Percentiles rank a stretch among this genome's conserved stretches.
Evolutionary conservation across 2,797 vertebrate genomes (phyloP).

Genomic region (Vultur gryphus): DNA sequence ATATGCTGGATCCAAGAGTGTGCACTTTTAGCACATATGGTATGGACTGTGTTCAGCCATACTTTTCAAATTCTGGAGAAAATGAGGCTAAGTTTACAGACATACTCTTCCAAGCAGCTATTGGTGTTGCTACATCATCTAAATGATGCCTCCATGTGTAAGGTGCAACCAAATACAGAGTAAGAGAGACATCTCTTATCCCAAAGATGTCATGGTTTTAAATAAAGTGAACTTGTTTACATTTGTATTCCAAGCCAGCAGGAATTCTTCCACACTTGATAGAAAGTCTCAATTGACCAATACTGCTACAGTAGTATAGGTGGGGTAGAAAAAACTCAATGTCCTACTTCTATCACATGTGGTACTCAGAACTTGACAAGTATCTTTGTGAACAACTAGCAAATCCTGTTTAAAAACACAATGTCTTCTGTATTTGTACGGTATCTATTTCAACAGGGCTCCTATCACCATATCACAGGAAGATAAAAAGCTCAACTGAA

Average conservation of each 20-base stretch:
- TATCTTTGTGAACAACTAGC: neutral
- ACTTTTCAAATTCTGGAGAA: neutral
- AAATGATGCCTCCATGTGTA: neutral
- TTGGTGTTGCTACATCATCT: neutral
- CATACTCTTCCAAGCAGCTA: neutral
- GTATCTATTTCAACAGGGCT: neutral
- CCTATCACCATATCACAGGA: neutral
- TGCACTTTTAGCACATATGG: accelerated
- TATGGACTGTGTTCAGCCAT: neutral
- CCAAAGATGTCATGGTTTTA: neutral
- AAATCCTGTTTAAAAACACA: neutral
- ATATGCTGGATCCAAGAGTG: neutral
- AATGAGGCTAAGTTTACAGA: neutral
- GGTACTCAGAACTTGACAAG: neutral
- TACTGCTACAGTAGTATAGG: neutral
- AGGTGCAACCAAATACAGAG: neutral
- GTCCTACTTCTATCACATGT: neutral
- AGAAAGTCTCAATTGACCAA: neutral
- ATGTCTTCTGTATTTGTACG: neutral
- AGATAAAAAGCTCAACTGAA: neutral
- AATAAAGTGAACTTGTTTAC: neutral
- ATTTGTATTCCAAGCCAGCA: neutral
- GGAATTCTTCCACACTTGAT: neutral
- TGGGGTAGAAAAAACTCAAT: neutral
- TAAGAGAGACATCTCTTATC: neutral